These are phyloP conservation scores for Myotis lucifugus DNA, from an alignment of 2,113 vertebrate genomes.

Conservation along the genomic window DNA sequence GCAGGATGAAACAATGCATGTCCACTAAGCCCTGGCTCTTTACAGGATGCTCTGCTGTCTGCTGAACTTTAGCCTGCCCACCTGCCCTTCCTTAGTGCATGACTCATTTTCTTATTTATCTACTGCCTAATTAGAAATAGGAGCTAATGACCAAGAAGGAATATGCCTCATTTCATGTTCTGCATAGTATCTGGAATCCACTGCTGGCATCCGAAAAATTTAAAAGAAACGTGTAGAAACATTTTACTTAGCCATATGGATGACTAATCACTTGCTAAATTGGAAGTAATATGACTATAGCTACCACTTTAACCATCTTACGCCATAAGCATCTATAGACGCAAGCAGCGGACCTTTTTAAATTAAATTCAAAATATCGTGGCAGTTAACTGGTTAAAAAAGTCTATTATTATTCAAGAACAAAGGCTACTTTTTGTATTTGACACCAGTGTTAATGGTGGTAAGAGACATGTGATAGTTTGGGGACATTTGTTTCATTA, in stretches of 20 bases:
- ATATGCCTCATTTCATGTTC: not conserved
- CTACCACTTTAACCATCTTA: not conserved
- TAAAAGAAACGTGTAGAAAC: conserved; percentile 37
- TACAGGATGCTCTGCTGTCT: not conserved
- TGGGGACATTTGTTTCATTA: not conserved
- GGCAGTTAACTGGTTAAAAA: not conserved
- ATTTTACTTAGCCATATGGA: conserved; percentile 54
- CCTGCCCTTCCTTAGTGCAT: not conserved
- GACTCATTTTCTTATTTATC: conserved; percentile 34
- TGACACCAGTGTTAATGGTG: not conserved
- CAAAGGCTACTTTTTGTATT: conserved; percentile 39
- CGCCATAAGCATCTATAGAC: no score
- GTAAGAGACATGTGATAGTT: not conserved
- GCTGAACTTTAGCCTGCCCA: not conserved
- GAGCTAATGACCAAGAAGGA: conserved; percentile 40
- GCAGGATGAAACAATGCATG: not conserved
- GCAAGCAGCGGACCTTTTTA: no score
- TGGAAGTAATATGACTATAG: conserved; percentile 22
- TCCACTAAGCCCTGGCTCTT: not conserved
- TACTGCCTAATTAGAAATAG: conserved; percentile 46
- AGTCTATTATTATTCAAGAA: conserved; percentile 40
- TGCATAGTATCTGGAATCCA: not conserved
- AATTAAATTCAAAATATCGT: no score
- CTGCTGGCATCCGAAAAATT: conserved; percentile 22
- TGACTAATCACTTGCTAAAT: conserved; percentile 57